Base-by-base conservation (phyloP, 2,797 vertebrate genomes). In the Loris lydekkerianus region DNA sequence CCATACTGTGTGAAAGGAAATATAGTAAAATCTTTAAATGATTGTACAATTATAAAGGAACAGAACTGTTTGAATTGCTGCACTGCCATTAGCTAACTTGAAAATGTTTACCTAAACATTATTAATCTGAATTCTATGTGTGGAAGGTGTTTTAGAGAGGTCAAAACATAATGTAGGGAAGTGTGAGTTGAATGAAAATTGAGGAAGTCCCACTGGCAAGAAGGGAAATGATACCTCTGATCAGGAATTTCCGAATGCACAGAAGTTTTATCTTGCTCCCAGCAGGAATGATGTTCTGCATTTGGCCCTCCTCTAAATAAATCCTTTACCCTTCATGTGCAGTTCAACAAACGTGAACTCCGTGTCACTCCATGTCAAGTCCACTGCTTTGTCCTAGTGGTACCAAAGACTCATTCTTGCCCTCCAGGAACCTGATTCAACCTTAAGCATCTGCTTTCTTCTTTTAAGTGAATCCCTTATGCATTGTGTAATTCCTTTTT, bases 1-100 rank as follows among this genome's bases (percentile, higher is more conserved):
- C 25, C 86, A 65, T 91, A 53, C 40, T n/a, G 0, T 82, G 17
- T 46, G n/a, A 70, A 77, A 83, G 81, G 67, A 95, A 88, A 93
- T 84, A n/a, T 58, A 86, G 56, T 84, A 82, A 65, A 37, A 77
- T 78, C 21, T 93, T 93, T 84, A 73, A 77, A 83, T 70, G 56
- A 77, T 53, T 46, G 2, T 65, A 65, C 18, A 27, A 58, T 89
- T 76, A 31, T 65, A 70, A 95, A 89, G 69, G 96, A 93, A 87
- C 9, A 37, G 23, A 90, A 72, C 13, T 31, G 9, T 90, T 94
- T 95, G 58, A 86, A 94, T 88, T 88, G 43, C 43, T 65, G 37
- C 11, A 56, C 37, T 92, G 43, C 29, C 5, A 7, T 86, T 85
- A 87, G 67, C 29, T 89, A 87, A 60, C 27, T 63, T 96, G 78